Evolutionary conservation across 2,888 invertebrate species (phyloP).

Genomic region (Notocelia uddmanniana): DNA sequence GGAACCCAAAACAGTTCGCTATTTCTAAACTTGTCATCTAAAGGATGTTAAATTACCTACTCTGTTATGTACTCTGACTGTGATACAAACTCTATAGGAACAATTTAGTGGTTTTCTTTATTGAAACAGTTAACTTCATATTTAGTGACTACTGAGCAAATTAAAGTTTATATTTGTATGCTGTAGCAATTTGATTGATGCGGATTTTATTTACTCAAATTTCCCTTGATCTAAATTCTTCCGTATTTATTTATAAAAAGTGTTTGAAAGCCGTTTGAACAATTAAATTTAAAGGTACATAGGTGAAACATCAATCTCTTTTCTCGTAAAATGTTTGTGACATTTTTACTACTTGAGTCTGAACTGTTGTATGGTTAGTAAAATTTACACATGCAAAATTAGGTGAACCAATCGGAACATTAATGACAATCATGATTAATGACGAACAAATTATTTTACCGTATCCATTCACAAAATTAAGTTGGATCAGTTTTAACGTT

Average conservation of each 20-base stretch:
- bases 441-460: constrained; percentile 9
- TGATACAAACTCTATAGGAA: not conserved
- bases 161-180: not conserved
- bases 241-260: not conserved
- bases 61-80: no score
- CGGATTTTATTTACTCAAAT: no score
- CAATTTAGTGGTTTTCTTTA: not conserved
- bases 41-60: not conserved
- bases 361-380: constrained; percentile 24
- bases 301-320: constrained; percentile 12
- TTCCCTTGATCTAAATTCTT: no score
- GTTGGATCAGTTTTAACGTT: not conserved
- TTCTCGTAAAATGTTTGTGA: constrained; percentile 24
- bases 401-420: constrained; percentile 24
- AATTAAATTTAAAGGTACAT: constrained; percentile 1
- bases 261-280: not conserved
- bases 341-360: constrained; percentile 18
- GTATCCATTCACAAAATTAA: constrained; percentile 5
- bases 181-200: not conserved
- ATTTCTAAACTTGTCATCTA: no score
- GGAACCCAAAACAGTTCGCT: no score
- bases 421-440: constrained; percentile 34
- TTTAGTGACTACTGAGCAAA: not conserved
- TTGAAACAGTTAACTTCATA: not conserved
- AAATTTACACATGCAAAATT: constrained; percentile 25